Evolutionary conservation across 1,140 invertebrate species (phyloP).

Genomic region (Zaprionus kolodkinae): DNA sequence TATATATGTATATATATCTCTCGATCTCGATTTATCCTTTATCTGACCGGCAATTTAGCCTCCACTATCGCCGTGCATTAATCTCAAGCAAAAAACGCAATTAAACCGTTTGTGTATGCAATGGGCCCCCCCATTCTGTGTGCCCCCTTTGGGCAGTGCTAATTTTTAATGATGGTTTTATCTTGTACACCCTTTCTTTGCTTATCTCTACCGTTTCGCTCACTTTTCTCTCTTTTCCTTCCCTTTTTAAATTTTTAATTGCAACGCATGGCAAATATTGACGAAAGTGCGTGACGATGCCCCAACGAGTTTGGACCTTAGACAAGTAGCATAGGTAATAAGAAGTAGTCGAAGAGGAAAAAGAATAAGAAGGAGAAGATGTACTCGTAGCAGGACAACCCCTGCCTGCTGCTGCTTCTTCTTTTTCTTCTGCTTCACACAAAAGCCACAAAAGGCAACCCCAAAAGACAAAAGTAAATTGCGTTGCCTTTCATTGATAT

Average conservation of each 20-base stretch:
- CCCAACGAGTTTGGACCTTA: background rate
- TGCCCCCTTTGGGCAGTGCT: constrained; percentile 10
- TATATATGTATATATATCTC: background rate
- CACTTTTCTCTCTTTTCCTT: background rate
- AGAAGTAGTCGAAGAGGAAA: background rate
- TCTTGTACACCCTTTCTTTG: background rate
- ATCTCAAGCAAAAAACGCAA: constrained; percentile 49
- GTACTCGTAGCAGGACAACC: constrained; percentile 39
- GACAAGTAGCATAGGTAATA: background rate
- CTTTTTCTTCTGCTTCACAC: background rate
- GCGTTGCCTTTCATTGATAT: constrained; percentile 59
- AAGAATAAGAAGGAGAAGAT: constrained; percentile 33
- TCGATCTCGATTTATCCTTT: constrained; percentile 18
- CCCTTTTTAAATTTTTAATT: constrained; percentile 57
- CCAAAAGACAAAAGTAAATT: constrained; percentile 73
- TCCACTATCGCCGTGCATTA: constrained; percentile 30
- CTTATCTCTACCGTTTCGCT: background rate
- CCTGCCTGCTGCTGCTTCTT: constrained; percentile 19
- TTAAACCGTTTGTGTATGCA: constrained; percentile 30
- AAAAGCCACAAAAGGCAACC: constrained; percentile 72
- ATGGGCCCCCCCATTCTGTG: background rate
- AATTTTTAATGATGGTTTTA: constrained; percentile 53
- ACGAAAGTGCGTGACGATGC: constrained; percentile 54
- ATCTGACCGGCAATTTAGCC: constrained; percentile 32
- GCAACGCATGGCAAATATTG: constrained; percentile 63